These are phyloP conservation scores for Cylas formicarius DNA, from an alignment of 1,140 invertebrate genomes.

Conservation along the genomic window DNA sequence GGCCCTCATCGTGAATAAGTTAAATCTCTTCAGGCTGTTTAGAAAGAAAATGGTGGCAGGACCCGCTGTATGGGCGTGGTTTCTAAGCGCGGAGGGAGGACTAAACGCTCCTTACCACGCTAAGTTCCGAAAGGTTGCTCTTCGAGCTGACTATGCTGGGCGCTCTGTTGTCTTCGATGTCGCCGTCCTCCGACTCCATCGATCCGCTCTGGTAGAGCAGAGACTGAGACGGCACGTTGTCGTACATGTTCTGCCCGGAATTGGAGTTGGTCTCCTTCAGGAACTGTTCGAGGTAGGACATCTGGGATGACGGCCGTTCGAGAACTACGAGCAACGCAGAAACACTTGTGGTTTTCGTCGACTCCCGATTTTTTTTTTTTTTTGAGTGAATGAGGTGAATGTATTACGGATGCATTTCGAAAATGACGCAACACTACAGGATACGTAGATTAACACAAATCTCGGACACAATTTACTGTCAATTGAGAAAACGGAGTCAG, in stretches of 20 bases:
- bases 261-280: conserved; percentile 61
- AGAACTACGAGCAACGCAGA: conserved; percentile 55
- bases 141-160: conserved; percentile 74
- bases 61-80: no score
- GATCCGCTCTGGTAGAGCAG: conserved; percentile 49
- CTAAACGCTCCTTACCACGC: conserved; percentile 56
- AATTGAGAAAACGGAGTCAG: no score
- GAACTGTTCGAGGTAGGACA: conserved; percentile 84
- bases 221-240: conserved; percentile 29
- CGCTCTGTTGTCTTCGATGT: conserved; percentile 68
- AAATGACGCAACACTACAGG: no score
- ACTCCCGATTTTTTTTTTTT: background rate
- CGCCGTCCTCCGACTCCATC: conserved; percentile 66
- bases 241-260: conserved; percentile 34
- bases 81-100: background rate
- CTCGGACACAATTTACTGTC: no score
- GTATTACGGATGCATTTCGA: no score
- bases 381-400: no score
- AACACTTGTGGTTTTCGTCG: background rate
- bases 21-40: no score
- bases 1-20: no score
- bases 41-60: no score
- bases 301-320: conserved; percentile 77
- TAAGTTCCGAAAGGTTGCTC: conserved; percentile 74
- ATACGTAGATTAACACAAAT: no score